Base-by-base conservation (phyloP, 2,113 vertebrate genomes). In the Haplochromis burtoni region DNA sequence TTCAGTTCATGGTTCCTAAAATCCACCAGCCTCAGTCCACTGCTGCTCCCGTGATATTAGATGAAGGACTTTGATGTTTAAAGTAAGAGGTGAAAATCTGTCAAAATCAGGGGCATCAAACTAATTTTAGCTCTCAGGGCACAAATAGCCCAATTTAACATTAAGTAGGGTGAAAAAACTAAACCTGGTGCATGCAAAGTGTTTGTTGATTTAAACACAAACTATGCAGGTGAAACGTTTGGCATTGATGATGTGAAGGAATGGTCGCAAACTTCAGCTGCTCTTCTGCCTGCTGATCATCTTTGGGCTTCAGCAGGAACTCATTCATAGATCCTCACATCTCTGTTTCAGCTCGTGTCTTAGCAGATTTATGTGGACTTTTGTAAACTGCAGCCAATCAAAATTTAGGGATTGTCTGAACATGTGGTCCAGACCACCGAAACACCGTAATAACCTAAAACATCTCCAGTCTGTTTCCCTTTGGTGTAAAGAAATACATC, bases 1-100 rank as follows among this genome's bases (percentile, higher is more conserved):
- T 92, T 82, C 29, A 6, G 38, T 24, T 68, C 85, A 24, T 53
- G 29, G 45, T 79, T 90, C n/a, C 76, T 45, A 45, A 73, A 73
- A 73, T 76, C 24, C 24, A 63, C 16, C 86, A 35, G 63, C 80
- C n/a, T 83, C 68, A 3, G 26, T 68, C 19, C 47, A 3, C 24
- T 24, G 59, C 38, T 66, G 51, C 66, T 16, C 3, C 47, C 0
- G 10, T 31, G 45, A 78, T 78, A 45, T 78, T n/a, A 29, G 24
- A 49, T 78, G 42, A 78, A 26, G 6, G 42, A 11, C 14, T 7
- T 73, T 45, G 13, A 47, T 73, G 40, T 29, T 76, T 47, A 76
- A 29, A 76, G 35, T 42, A 42, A 6, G 35, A 38, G 1, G 19
- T 68, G 35, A 5, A 71, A 26, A 71, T 73, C 0, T 47, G 38